Base-by-base conservation (phyloP, 35 echinoderm and acorn worm species). In the Heliocidaris tuberculata region DNA sequence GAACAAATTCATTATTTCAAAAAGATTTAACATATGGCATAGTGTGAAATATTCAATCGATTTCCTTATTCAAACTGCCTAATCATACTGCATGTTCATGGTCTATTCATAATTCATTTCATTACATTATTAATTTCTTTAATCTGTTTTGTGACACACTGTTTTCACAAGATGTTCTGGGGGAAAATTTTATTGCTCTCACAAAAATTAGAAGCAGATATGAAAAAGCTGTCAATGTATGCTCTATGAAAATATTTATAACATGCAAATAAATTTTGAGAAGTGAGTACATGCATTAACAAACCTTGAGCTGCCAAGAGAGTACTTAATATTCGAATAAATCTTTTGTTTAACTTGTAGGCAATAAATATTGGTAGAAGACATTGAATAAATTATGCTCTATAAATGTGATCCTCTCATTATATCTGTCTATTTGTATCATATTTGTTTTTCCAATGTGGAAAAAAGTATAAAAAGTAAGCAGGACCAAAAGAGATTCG, bases 281-380 rank as follows among this genome's bases (percentile, higher is more conserved):
- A 65, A 19, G 24, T 70, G 60, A 27, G 16, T 65, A 65, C 60
- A 70, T 78, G 27, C 7, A 78, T 78, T 27, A 24, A n/a, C 65
- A 78, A 27, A 78, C 65, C 65, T 78, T 78, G 65, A 78, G 52
- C 52, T 56, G 52, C 52, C 65, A 70, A 70, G 27, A 78, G 27
- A 78, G 65, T 78, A 78, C 65, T 78, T n/a, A 27, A n/a, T 19
- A 78, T 78, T 78, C 65, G 27, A 70, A 70, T 70, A n/a, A 78
- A 78, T 78, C 19, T 78, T 78, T 78, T 78, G 65, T 78, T 78
- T 78, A 8, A 78, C 27, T 21, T 78, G 65, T 78, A 78, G 65
- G 65, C 65, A 78, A 78, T 78, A 78, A 78, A 78, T 78, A 78
- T n/a, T 78, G 21, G 65, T 78, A 78, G 65, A 78, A n/a, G 65